Base-by-base conservation (phyloP, 2,113 vertebrate species). In the Oriolus oriolus region DNA sequence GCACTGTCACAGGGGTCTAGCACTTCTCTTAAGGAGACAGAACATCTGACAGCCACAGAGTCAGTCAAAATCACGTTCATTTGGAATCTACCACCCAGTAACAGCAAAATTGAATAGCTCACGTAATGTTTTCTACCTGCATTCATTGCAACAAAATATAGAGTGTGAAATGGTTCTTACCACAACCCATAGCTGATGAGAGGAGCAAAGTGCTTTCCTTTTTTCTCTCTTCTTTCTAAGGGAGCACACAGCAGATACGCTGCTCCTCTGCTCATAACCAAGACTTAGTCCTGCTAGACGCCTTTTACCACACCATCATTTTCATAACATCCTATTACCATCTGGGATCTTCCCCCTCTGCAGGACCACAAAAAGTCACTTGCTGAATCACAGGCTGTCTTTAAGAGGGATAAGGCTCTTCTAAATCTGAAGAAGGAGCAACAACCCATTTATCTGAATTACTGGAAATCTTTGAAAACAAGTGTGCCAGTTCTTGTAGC, bases 171-270 rank as follows among this genome's bases (percentile, higher is more conserved):
- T 33, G 12, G 6, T 9, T 83, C 17, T 68, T 83, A 54, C 6
- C 27, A 70, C 8, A 71, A 37, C 3, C 20, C 9, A 6, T 13
- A 44, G 4, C 4, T 24, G 10, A 35, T 17, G 18, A 56, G 10
- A 45, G 28, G 8, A 87, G 19, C 0, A 42, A 63, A 59, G 27
- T 19, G 2, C 10, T 14, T 69, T 73, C 12, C 21, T 75, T 63
- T 49, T 26, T 74, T 13, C 23, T 66, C 16, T n/a, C 15, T 8
- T 13, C 13, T 9, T 61, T 4, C 44, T 41, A 37, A 54, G 22
- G 16, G 10, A 49, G 57, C 0, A 4, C 14, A 45, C 7, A 44
- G 18, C 11, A 75, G 28, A 57, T 70, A 59, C 0, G 0, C 1
- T 8, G 10, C 53, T 56, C 10, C 11, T 42, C 31, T 84, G 31